These are phyloP conservation scores for Diadegma fenestrale DNA, from an alignment of 2,888 invertebrate species.

Conservation along the genomic window DNA sequence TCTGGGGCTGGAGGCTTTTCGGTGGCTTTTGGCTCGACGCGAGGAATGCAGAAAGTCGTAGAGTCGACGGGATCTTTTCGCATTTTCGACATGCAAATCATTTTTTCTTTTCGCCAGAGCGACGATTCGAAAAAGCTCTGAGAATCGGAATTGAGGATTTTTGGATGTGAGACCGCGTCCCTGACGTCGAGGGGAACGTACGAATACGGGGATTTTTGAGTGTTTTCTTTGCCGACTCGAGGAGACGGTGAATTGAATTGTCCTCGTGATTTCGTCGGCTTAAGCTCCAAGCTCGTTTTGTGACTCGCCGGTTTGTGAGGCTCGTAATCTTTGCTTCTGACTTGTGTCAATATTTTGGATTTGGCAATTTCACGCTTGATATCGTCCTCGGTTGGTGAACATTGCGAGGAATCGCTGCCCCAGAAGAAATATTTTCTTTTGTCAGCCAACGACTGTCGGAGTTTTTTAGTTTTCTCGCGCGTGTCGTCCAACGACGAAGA, in stretches of 20 bases:
- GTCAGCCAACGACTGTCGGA: slow-evolving; percentile 75
- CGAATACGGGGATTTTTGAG: slow-evolving; percentile 68
- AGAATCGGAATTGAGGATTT: slow-evolving; percentile 73
- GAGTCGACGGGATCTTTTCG: slow-evolving; percentile 61
- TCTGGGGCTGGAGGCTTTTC: neutral
- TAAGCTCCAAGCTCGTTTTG: slow-evolving; percentile 77
- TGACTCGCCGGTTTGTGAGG: slow-evolving; percentile 81
- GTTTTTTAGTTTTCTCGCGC: slow-evolving; percentile 71
- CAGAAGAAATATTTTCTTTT: slow-evolving; percentile 77
- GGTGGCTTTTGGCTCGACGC: neutral
- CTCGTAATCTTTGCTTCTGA: slow-evolving; percentile 74
- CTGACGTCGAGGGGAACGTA: slow-evolving; percentile 71
- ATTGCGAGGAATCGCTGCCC: slow-evolving; percentile 68
- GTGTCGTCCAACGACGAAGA: slow-evolving; percentile 67
- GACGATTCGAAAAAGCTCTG: slow-evolving; percentile 78
- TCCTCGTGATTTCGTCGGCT: slow-evolving; percentile 72
- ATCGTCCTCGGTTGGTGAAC: slow-evolving; percentile 46
- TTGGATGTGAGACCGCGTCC: slow-evolving; percentile 72
- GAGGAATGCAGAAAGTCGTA: slow-evolving; percentile 21
- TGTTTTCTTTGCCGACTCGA: slow-evolving; percentile 52
- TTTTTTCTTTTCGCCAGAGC: slow-evolving; percentile 78
- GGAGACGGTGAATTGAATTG: slow-evolving; percentile 70
- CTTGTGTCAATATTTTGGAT: slow-evolving; percentile 63
- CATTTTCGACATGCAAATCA: slow-evolving; percentile 80
- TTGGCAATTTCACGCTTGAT: slow-evolving; percentile 58